Evolutionary conservation across 2,888 invertebrate genomes (phyloP).

Genomic region (Gisinianus flammeolus): DNA sequence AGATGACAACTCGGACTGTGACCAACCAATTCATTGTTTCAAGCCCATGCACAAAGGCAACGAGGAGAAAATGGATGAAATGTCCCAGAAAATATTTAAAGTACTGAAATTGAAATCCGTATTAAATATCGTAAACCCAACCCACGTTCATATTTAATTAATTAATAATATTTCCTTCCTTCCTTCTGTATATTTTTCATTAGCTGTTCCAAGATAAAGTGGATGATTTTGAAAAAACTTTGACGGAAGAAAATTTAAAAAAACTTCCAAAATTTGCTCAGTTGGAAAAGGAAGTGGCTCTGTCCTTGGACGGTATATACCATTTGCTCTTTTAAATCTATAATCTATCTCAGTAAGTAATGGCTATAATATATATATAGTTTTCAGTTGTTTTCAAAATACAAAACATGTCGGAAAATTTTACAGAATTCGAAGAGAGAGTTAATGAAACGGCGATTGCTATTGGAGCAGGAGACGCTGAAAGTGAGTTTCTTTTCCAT

Average conservation of each 20-base stretch:
- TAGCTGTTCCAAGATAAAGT: conserved; percentile 18
- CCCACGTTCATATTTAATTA: background rate
- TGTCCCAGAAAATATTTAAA: conserved; percentile 26
- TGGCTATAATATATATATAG: background rate
- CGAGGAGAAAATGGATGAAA: conserved; percentile 21
- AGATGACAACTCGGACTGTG: background rate
- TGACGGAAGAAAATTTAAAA: conserved; percentile 27
- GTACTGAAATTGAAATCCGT: background rate
- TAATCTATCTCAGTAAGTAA: background rate
- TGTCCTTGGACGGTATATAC: conserved; percentile 19
- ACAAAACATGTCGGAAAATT: background rate
- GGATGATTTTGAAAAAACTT: conserved; percentile 13
- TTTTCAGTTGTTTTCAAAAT: background rate
- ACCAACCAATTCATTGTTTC: conserved; percentile 15
- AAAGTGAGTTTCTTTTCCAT: no score
- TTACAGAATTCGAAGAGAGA: background rate
- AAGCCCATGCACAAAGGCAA: conserved; percentile 11
- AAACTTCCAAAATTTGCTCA: conserved; percentile 3
- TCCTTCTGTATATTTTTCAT: background rate
- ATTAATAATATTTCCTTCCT: background rate
- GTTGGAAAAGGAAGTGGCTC: conserved; percentile 10
- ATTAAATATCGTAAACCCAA: background rate
- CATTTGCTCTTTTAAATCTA: background rate
- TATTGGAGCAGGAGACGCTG: conserved; percentile 24
- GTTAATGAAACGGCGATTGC: background rate